Base-by-base conservation (phyloP, 2,888 invertebrate species). In the Chrysomela aeneicollis region DNA sequence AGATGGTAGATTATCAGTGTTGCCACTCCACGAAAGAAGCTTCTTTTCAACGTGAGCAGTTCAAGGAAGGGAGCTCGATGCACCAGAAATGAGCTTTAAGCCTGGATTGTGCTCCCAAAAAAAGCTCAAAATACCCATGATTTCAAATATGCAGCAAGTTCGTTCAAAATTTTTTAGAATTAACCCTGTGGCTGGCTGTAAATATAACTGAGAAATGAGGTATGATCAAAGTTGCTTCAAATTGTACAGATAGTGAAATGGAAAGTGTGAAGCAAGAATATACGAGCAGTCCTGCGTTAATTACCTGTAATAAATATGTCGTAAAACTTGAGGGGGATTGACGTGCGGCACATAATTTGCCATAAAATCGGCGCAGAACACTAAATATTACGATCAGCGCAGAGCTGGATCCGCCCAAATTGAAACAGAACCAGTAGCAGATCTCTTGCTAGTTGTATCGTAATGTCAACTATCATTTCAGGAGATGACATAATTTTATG, bases 241-340 rank as follows among this genome's bases (percentile, higher is more conserved):
- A 35, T 9, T 35, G 42, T 42, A 42, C 42, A 10, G 15, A 42
- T 42, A 42, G 42, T 42, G 42, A 42, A 42, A 42, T 42, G 42
- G 15, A 42, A 42, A 42, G 42, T 42, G 42, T 42, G 49, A 22
- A n/a, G 58, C 37, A 30, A 18, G 59, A 51, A 30, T 26, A 30
- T 15, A 51, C 22, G n/a, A 30, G 42, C 22, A n/a, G 19, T 37
- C 15, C 12, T 57, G 53, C 74, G 79, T 78, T 81, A 81, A 81
- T 81, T 81, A 81, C 77, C 72, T 75, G 76, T 74, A 79, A 77
- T 81, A 81, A 81, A 80, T 77, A 73, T 74, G 77, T 76, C 74
- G 77, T 80, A 80, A 80, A 81, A 79, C 74, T 73, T 69, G 68
- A 64, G 69, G 71, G 73, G 72, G 75, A 78, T 76, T 77, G 77